Base-by-base conservation (phyloP, 2,797 vertebrate species). In the Enteromius viviparus region DNA sequence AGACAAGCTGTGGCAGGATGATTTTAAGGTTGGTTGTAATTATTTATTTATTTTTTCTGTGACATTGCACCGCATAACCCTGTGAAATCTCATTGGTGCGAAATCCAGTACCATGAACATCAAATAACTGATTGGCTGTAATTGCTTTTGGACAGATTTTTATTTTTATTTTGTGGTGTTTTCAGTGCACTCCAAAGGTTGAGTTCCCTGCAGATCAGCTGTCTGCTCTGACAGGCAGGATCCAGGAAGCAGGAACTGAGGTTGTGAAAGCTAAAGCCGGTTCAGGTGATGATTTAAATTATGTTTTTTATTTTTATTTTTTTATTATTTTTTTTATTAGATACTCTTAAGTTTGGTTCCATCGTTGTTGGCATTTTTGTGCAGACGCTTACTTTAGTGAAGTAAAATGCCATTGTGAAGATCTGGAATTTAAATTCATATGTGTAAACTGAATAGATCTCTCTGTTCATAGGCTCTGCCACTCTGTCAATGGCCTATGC, bases 401-500 rank as follows among this genome's bases (percentile, higher is more conserved):
- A 12, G 29, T 45, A 62, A 66, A 58, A 60, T n/a, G 3, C 37
- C 26, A 64, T 23, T 34, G 2, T 60, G 19, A 47, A 11, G 23
- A 32, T 23, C 53, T 47, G 26, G 40, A 62, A 64, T 21, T 11
- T 62, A 3, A 74, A 23, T 17, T 17, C 6, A 1, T 23, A 3
- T 81, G 8, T 80, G 15, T 80, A 79, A 79, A 53, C 11, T 53
- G 15, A 53, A 3, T 45, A 6, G 11, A 1, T 83, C 1, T 81
- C 1, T 81, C 4, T 83, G 5, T 69, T 49, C 40, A 62, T 87
- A 97, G 98, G 98, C 26, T 99, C 98, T 72, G 98, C 98, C 15
- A 99, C 98, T 3, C 93, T 99, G 62, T 99, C 98, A 3, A 99
- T 99, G 98, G 98, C 98, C 0, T 99, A 99, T 0, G 98, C 98